A percentile compares a stretch with the other conserved stretches of the same genome.
phyloP scores from a whole-genome alignment of 2,113 vertebrate species.

The Chaetops frenatus region DNA sequence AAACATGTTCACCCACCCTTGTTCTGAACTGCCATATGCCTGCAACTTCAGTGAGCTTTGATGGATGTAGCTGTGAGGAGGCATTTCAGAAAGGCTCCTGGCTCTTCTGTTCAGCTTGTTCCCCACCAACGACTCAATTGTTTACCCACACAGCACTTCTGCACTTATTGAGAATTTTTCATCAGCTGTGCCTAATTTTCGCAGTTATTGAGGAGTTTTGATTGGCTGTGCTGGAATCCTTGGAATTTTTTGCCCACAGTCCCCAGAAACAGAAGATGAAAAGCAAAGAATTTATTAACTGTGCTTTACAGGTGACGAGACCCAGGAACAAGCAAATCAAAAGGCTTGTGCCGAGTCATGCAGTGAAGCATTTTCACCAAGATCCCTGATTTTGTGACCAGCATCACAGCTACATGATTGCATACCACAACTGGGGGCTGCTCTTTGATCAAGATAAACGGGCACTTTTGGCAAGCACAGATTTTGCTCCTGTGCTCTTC shows the following conservation, averaged over 20 bases:
- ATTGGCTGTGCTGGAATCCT: not conserved
- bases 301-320: not conserved
- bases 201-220: not conserved
- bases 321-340: not conserved
- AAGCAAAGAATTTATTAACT: not conserved
- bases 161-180: not conserved
- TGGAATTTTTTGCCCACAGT: not conserved
- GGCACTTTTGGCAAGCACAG: not conserved
- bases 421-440: not conserved
- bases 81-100: not conserved
- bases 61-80: not conserved
- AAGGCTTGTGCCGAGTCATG: not conserved
- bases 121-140: not conserved
- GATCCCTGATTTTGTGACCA: not conserved
- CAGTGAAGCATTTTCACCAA: not conserved
- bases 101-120: not conserved
- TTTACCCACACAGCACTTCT: not conserved
- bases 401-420: not conserved
- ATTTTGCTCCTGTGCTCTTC: not conserved
- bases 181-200: not conserved
- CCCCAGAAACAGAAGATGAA: not conserved
- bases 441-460: not conserved
- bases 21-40: slow-evolving; percentile 32
- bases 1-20: slow-evolving; percentile 21
- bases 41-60: not conserved